These are phyloP conservation scores for Hirtodrosophila duncani DNA, from an alignment of 2,888 invertebrate species.

Conservation along the genomic window DNA sequence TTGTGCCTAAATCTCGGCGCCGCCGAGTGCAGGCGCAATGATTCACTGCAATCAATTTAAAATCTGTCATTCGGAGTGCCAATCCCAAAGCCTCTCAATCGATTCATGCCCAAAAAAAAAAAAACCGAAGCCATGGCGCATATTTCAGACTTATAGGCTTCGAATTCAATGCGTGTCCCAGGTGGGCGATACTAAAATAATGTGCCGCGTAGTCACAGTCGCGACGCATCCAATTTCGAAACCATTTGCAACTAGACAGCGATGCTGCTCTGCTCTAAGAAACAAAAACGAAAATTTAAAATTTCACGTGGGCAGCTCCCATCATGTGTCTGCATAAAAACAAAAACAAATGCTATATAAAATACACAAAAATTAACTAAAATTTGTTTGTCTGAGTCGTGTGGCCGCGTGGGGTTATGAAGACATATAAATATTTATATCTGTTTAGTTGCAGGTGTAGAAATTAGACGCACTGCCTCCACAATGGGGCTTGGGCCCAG, in stretches of 20 bases:
- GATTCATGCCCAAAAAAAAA: slow-evolving; percentile 20
- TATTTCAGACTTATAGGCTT: slow-evolving; percentile 3
- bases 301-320: slow-evolving; percentile 36
- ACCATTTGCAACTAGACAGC: slow-evolving; percentile 31
- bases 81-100: too few species aligned
- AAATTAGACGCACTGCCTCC: slow-evolving; percentile 20
- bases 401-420: slow-evolving; percentile 43
- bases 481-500: too few species aligned
- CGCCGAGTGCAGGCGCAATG: slow-evolving; percentile 33
- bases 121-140: background rate
- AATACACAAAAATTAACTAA: slow-evolving; percentile 39
- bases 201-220: slow-evolving; percentile 24
- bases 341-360: slow-evolving; percentile 30
- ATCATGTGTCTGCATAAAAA: slow-evolving; percentile 29
- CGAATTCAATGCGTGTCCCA: slow-evolving; percentile 10
- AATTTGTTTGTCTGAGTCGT: slow-evolving; percentile 25
- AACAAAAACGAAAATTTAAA: slow-evolving; percentile 25
- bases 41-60: slow-evolving; percentile 50
- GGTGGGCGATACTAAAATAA: slow-evolving; percentile 53
- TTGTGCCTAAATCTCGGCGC: slow-evolving; percentile 16
- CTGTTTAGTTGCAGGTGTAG: slow-evolving; percentile 50
- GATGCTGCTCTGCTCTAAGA: too few species aligned
- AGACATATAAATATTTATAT: slow-evolving; percentile 55
- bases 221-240: slow-evolving; percentile 60
- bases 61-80: slow-evolving; percentile 38